A percentile compares a stretch with the other conserved stretches of the same genome.
Evolutionary conservation across 2,797 vertebrate genomes (phyloP).

Genomic region (Buceros bicornis): DNA sequence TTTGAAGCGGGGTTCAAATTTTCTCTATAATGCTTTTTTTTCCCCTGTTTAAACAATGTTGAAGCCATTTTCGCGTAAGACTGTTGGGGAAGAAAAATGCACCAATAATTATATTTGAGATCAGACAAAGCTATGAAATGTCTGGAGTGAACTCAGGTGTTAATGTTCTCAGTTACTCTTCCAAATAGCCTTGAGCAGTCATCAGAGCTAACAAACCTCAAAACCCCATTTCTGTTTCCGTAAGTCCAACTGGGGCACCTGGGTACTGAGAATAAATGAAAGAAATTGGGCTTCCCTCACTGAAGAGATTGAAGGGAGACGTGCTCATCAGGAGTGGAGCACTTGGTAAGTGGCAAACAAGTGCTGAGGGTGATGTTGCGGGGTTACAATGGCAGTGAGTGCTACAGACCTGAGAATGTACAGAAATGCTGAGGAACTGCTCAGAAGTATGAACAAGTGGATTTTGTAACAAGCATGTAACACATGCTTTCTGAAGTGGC

Average conservation of each 20-base stretch:
- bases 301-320: not conserved
- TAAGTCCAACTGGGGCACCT: too few relatives aligned
- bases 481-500: not conserved
- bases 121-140: not conserved
- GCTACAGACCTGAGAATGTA: rapidly evolving
- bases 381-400: not conserved
- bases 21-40: not conserved
- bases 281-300: not conserved
- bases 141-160: not conserved
- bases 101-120: not conserved
- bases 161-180: not conserved
- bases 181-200: not conserved
- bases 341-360: rapidly evolving
- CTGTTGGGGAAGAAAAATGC: not conserved
- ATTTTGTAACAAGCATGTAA: not conserved
- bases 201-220: not conserved
- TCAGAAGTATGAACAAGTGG: not conserved
- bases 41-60: not conserved
- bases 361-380: not conserved
- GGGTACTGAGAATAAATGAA: not conserved
- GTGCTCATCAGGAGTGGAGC: not conserved
- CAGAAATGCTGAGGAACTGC: not conserved
- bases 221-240: not conserved
- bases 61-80: not conserved
- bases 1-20: not conserved